Conservation (phyloP, 2,888 invertebrate species). For the Stenoptilia bipunctidactyla region DNA sequence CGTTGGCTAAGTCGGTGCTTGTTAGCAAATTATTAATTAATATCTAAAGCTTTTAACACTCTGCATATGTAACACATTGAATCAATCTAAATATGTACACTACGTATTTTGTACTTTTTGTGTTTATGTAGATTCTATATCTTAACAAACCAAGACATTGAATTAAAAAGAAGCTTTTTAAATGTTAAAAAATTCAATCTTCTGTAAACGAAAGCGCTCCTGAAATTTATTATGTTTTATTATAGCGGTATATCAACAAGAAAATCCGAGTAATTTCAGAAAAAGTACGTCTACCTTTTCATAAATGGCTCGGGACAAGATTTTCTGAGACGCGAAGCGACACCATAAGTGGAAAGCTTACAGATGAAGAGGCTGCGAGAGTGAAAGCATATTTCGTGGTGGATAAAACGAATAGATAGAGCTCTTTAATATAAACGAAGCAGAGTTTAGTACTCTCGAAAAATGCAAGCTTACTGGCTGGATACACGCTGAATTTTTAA, state of each 20-base stretch:
- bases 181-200: too few species aligned
- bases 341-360: constrained; percentile 17
- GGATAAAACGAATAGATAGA: constrained; percentile 70
- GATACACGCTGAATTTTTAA: constrained; percentile 62
- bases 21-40: too few species aligned
- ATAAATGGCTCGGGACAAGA: background rate
- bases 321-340: constrained; percentile 14
- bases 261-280: background rate
- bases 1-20: too few species aligned
- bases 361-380: constrained; percentile 47
- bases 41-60: too few species aligned
- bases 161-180: too few species aligned
- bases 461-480: constrained; percentile 53
- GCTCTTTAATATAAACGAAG: constrained; percentile 71
- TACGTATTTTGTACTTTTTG: too few species aligned
- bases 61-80: too few species aligned
- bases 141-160: too few species aligned
- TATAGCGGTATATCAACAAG: too few species aligned
- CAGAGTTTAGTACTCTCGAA: constrained; percentile 67
- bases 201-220: background rate
- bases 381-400: constrained; percentile 60
- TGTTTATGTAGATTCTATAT: too few species aligned
- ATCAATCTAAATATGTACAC: too few species aligned
- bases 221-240: too few species aligned
- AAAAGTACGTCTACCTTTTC: background rate